These are phyloP conservation scores for Micrasema longulum DNA, from an alignment of 1,140 invertebrate species.

Conservation along the genomic window DNA sequence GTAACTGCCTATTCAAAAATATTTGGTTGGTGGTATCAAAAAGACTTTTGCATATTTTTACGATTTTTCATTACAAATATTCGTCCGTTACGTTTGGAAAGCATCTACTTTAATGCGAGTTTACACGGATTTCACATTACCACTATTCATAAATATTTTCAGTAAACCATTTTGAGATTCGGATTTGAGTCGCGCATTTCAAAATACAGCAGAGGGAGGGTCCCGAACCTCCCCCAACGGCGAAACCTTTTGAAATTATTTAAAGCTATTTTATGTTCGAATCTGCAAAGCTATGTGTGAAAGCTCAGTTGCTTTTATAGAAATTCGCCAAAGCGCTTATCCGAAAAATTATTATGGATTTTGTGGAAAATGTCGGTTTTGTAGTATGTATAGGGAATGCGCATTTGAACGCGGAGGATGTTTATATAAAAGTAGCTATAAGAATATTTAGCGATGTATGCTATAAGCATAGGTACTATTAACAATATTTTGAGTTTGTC, in stretches of 20 bases:
- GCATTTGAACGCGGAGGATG: slow-evolving; percentile 4
- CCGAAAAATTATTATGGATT: slow-evolving; percentile 53
- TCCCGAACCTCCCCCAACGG: slow-evolving; percentile 1
- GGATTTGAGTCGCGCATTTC: slow-evolving; percentile 8
- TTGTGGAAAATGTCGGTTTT: slow-evolving; percentile 41
- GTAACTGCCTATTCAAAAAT: too few relatives aligned
- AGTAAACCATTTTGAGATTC: slow-evolving; percentile 20
- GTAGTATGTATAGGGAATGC: slow-evolving; percentile 27
- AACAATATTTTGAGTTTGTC: too few relatives aligned
- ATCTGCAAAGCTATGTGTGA: slow-evolving; percentile 44
- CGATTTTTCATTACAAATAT: too few relatives aligned
- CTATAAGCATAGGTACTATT: too few relatives aligned
- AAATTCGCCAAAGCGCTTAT: slow-evolving; percentile 52
- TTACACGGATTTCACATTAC: slow-evolving; percentile 34
- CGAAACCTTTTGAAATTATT: slow-evolving; percentile 52
- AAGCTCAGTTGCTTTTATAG: slow-evolving; percentile 51
- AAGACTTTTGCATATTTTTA: too few relatives aligned
- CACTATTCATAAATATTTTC: slow-evolving; percentile 24
- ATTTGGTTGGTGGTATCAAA: too few relatives aligned
- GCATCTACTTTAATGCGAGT: neutral
- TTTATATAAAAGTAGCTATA: too few relatives aligned
- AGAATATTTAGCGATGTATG: too few relatives aligned
- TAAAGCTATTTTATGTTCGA: slow-evolving; percentile 54
- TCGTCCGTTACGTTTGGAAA: neutral
- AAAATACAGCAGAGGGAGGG: slow-evolving; percentile 5